Percentiles rank a stretch among this genome's conserved stretches.
phyloP scores from a whole-genome alignment of 2,113 vertebrate species.

The Gracilinanus agilis region DNA sequence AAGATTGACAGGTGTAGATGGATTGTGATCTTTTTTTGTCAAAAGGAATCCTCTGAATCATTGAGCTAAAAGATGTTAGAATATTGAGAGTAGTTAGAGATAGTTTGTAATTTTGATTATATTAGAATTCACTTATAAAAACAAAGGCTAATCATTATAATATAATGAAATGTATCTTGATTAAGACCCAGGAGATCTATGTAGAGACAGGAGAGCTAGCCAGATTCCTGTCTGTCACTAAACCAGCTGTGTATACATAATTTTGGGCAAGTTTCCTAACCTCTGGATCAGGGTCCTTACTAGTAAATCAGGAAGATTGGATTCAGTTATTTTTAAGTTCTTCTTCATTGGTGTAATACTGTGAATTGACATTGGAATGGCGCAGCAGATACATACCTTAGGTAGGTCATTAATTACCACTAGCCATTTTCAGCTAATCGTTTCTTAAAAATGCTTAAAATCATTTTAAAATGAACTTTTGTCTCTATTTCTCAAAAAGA shows the following conservation, averaged over 20 bases:
- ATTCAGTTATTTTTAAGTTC: background rate
- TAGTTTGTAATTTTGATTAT: background rate
- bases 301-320: background rate
- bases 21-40: background rate
- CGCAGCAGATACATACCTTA: background rate
- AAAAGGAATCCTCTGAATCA: background rate
- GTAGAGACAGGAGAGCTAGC: background rate
- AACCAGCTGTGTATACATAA: no score
- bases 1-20: background rate
- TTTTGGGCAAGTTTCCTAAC: background rate
- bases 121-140: background rate
- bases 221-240: background rate
- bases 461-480: background rate
- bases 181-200: background rate
- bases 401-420: background rate
- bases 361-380: background rate
- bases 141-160: background rate
- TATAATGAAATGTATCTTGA: background rate
- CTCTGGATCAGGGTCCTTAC: background rate
- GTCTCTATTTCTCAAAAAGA: background rate
- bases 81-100: no score
- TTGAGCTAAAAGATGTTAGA: background rate
- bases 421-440: background rate
- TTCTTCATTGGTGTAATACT: background rate
- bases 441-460: background rate